Percentiles rank a stretch among this genome's conserved stretches.
Evolutionary conservation across 2,113 vertebrate species (phyloP).

Genomic region (Trematomus loennbergii): DNA sequence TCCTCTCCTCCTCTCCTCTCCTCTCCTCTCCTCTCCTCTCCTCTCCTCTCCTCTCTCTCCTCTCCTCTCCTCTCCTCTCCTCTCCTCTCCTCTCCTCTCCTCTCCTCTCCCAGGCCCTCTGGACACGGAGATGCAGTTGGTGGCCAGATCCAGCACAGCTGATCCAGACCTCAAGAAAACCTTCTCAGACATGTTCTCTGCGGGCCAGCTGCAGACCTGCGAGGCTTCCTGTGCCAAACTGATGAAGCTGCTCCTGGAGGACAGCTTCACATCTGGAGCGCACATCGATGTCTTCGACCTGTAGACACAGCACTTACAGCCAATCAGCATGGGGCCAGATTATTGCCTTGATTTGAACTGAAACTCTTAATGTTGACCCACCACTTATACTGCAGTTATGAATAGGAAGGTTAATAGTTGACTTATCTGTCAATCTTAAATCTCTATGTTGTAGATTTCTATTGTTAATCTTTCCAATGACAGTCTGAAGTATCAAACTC

Average conservation of each 20-base stretch:
- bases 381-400: not conserved
- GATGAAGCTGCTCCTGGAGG: constrained; percentile 85
- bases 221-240: constrained; percentile 86
- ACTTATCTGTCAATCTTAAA: not conserved
- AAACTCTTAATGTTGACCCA: not conserved
- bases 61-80: no score
- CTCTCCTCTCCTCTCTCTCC: no score
- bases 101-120: constrained; percentile 73
- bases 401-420: no score
- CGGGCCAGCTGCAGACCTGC: constrained; percentile 83
- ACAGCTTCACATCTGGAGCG: constrained; percentile 82
- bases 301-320: constrained; percentile 39
- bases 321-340: not conserved
- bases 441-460: not conserved
- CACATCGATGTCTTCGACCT: constrained; percentile 86
- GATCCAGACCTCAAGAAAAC: constrained; percentile 70
- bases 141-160: constrained; percentile 58
- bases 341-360: constrained; percentile 27
- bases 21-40: no score
- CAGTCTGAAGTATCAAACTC: not conserved
- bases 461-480: not conserved
- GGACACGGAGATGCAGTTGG: constrained; percentile 79
- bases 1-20: no score
- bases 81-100: no score
- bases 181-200: constrained; percentile 68